Percentiles rank a stretch among this genome's conserved stretches.
These are phyloP conservation scores for Bos javanicus DNA, from an alignment of 2,113 vertebrate species.

Conservation along the genomic window DNA sequence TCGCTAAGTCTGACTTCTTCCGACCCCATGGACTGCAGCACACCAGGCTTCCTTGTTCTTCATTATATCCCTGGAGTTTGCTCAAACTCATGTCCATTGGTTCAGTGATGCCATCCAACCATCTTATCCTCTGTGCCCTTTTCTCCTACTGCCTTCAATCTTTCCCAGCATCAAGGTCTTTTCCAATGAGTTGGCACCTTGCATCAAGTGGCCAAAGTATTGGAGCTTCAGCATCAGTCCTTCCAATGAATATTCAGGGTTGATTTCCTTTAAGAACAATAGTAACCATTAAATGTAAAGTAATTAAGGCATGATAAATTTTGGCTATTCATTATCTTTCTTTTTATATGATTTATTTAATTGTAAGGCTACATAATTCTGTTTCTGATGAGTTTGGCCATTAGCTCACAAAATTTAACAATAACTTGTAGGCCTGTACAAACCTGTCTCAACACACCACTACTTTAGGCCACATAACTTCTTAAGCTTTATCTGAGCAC, in stretches of 20 bases:
- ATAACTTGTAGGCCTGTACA: neutral
- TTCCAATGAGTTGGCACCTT: neutral
- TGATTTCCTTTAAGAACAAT: neutral
- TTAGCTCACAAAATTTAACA: neutral
- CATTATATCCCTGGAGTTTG: neutral
- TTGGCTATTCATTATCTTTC: neutral
- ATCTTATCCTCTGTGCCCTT: neutral
- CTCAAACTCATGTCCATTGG: neutral
- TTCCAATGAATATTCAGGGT: neutral
- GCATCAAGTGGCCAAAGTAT: neutral
- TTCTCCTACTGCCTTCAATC: neutral
- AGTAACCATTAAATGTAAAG: neutral
- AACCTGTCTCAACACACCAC: neutral
- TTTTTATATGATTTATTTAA: neutral
- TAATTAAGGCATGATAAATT: neutral
- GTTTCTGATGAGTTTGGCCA: neutral
- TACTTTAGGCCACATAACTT: neutral
- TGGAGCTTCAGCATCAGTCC: neutral
- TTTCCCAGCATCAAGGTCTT: neutral
- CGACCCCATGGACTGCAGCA: neutral
- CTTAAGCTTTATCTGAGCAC: neutral
- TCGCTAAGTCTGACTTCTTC: neutral
- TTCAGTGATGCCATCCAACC: neutral
- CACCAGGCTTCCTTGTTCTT: neutral
- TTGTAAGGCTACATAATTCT: neutral